phyloP scores from a whole-genome alignment of 1,140 invertebrate species.

The Drosophila ambigua region DNA sequence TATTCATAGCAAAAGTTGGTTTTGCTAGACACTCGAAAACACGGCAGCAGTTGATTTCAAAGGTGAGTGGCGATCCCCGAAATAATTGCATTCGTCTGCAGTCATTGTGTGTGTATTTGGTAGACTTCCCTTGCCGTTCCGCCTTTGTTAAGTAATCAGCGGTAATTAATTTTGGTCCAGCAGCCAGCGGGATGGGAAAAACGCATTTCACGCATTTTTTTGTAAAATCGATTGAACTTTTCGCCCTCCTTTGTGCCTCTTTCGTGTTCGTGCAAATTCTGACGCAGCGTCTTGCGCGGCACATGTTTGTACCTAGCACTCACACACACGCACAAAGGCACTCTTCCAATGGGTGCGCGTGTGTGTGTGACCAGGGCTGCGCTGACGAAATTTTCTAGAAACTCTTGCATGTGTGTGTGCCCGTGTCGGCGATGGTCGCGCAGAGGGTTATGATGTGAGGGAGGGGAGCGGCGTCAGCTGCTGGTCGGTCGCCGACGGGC shows the following conservation, averaged over 20 bases:
- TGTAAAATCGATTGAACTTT: conserved; percentile 66
- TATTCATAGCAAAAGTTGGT: conserved; percentile 36
- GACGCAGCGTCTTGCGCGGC: conserved; percentile 56
- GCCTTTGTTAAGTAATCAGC: conserved; percentile 73
- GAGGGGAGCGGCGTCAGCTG: conserved; percentile 56
- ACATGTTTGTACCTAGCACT: conserved; percentile 47
- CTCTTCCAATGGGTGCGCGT: background rate
- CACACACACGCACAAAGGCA: conserved; percentile 2
- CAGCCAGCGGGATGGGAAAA: conserved; percentile 3
- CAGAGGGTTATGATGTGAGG: background rate
- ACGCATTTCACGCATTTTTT: conserved; percentile 2
- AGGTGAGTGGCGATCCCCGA: conserved; percentile 43
- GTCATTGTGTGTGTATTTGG: conserved; percentile 48
- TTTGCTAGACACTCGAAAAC: conserved; percentile 45
- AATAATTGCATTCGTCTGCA: background rate
- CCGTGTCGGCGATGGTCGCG: background rate
- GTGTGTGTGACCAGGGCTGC: conserved; percentile 58
- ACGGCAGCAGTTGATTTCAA: conserved; percentile 30
- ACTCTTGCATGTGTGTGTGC: conserved; percentile 38
- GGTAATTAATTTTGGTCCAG: conserved; percentile 31
- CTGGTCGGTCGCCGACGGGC: conserved; percentile 17
- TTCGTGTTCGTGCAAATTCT: conserved; percentile 34
- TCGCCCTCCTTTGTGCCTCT: conserved; percentile 6
- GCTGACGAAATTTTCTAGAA: conserved; percentile 77
- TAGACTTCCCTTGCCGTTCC: conserved; percentile 43